Evolutionary conservation across 23 tunicate genomes (phyloP).

Genomic region (Pegea sp.): DNA sequence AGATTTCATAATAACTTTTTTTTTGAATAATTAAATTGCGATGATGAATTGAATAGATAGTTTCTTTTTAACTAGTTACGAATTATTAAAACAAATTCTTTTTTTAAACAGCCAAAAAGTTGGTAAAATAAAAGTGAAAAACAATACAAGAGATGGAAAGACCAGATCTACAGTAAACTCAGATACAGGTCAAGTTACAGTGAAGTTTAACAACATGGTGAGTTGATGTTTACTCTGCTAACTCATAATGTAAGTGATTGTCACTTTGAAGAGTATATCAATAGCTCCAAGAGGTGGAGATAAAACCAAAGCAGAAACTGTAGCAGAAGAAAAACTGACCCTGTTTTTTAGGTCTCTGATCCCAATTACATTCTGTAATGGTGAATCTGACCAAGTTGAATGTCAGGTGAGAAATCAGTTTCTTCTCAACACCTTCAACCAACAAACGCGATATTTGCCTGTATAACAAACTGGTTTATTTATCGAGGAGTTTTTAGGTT

Average conservation of each 20-base stretch:
- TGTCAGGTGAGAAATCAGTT: background rate
- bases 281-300: conserved; percentile 15
- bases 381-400: conserved; percentile 10
- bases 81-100: no score
- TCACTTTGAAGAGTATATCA: conserved; percentile 1
- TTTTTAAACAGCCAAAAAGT: background rate
- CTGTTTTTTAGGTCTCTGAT: conserved; percentile 57
- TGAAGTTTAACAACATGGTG: background rate
- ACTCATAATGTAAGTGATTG: no score
- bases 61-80: no score
- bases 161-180: background rate
- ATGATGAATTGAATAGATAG: no score
- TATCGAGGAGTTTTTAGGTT: background rate
- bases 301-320: conserved; percentile 36
- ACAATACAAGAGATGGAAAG: background rate
- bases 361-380: conserved; percentile 19
- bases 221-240: background rate
- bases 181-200: background rate
- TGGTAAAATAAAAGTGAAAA: background rate
- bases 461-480: no score
- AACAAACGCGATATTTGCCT: background rate
- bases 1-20: no score
- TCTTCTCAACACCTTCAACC: background rate
- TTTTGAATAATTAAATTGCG: no score
- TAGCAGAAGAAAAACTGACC: conserved; percentile 73